Conservation (phyloP, 2,113 vertebrate species). For the Rhegmatorhina hoffmannsi region DNA sequence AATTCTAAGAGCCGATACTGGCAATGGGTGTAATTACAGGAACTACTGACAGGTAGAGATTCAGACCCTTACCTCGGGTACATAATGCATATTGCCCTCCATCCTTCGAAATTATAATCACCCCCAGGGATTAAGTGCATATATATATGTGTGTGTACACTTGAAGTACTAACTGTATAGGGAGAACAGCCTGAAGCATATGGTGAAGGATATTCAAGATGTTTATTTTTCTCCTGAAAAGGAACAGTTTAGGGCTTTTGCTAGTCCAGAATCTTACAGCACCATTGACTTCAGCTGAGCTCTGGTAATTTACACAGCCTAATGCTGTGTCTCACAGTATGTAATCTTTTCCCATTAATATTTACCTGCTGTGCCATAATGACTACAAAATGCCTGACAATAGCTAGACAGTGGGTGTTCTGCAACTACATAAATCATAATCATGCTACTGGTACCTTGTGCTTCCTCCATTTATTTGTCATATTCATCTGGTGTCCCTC, state of each 20-base stretch:
- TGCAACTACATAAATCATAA: constrained; percentile 22
- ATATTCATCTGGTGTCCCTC: constrained; percentile 36
- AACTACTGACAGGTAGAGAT: not conserved
- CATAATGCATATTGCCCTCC: not conserved
- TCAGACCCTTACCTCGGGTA: not conserved
- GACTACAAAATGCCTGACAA: constrained; percentile 28
- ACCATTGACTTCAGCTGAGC: not conserved
- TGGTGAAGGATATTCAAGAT: not conserved
- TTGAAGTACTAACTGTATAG: not conserved
- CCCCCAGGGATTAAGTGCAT: not conserved
- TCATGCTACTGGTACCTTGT: not conserved
- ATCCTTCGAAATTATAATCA: not conserved
- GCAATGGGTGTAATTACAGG: not conserved
- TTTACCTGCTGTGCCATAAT: constrained; percentile 61
- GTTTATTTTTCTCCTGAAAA: not conserved
- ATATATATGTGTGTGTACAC: not conserved
- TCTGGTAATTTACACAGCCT: not conserved
- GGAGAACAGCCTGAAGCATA: not conserved
- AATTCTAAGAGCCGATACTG: not conserved
- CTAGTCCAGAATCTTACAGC: not conserved
- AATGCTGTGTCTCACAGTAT: constrained; percentile 7
- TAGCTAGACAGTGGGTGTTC: constrained; percentile 58
- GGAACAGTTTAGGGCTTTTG: not conserved
- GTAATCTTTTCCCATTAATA: constrained; percentile 40
- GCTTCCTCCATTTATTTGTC: constrained; percentile 13